These are phyloP conservation scores for Drosophila suzukii DNA, from an alignment of 1,140 invertebrate species.

Conservation along the genomic window DNA sequence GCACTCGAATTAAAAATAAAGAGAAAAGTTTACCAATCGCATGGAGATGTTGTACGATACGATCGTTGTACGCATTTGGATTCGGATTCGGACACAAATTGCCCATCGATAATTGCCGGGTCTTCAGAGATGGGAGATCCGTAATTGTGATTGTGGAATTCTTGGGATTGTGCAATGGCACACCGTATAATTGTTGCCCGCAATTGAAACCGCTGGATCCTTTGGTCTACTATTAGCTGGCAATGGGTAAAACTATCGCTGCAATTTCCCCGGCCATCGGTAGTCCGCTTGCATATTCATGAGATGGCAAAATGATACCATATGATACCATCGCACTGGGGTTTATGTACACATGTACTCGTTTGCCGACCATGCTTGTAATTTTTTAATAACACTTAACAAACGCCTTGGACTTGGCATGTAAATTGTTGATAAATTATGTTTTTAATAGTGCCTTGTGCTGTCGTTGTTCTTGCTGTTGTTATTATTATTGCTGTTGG, in stretches of 20 bases:
- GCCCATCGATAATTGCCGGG: conserved; percentile 12
- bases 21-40: background rate
- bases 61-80: conserved; percentile 6
- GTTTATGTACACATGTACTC: background rate
- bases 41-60: conserved; percentile 2
- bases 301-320: conserved; percentile 34
- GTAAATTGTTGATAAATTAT: conserved; percentile 80
- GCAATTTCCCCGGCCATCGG: conserved; percentile 41
- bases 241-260: conserved; percentile 59
- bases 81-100: conserved; percentile 9
- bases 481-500: conserved; percentile 21
- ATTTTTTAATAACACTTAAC: conserved; percentile 77
- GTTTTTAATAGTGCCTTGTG: conserved; percentile 53
- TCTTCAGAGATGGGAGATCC: background rate
- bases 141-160: conserved; percentile 15
- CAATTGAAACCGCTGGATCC: conserved; percentile 18
- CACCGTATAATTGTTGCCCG: conserved; percentile 8
- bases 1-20: background rate
- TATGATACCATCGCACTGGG: conserved; percentile 15
- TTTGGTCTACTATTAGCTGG: conserved; percentile 37
- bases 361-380: conserved; percentile 40
- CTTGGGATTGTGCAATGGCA: conserved; percentile 11
- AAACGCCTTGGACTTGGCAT: conserved; percentile 78
- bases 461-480: conserved; percentile 21
- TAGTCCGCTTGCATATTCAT: conserved; percentile 66